Conservation (phyloP, 2,888 invertebrate species). For the Dromius quadrimaculatus region DNA sequence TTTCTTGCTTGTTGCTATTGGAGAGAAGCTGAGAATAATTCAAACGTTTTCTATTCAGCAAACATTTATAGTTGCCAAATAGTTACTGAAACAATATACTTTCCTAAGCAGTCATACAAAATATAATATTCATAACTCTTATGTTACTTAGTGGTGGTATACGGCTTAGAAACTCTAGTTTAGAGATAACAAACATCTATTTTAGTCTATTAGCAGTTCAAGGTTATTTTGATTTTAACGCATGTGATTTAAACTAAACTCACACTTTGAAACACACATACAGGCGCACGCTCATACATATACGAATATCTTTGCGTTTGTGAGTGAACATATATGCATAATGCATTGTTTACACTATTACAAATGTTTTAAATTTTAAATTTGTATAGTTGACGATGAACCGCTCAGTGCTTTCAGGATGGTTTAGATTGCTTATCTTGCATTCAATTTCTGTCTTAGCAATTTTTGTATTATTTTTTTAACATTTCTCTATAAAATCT, state of each 20-base stretch:
- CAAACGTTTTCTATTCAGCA: no score
- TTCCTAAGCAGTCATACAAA: no score
- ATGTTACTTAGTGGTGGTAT: constrained; percentile 15
- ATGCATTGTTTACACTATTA: constrained; percentile 44
- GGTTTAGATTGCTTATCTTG: no score
- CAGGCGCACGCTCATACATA: not conserved
- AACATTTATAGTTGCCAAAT: no score
- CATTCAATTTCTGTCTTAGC: no score
- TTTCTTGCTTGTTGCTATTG: no score
- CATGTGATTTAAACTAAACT: constrained; percentile 28
- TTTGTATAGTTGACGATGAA: constrained; percentile 17
- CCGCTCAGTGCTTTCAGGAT: not conserved
- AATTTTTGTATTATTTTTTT: no score
- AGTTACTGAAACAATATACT: no score
- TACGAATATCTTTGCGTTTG: not conserved
- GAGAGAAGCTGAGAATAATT: no score
- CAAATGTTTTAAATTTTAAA: constrained; percentile 43
- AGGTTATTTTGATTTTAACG: constrained; percentile 46
- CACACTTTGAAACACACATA: no score
- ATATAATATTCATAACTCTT: constrained; percentile 17
- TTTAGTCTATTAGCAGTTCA: constrained; percentile 47
- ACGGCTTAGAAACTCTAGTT: constrained; percentile 2
- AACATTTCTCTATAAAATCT: no score
- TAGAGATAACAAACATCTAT: constrained; percentile 45
- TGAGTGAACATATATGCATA: constrained; percentile 23